These are phyloP conservation scores for Carassius auratus DNA, from an alignment of 2,113 vertebrate genomes.

Conservation along the genomic window DNA sequence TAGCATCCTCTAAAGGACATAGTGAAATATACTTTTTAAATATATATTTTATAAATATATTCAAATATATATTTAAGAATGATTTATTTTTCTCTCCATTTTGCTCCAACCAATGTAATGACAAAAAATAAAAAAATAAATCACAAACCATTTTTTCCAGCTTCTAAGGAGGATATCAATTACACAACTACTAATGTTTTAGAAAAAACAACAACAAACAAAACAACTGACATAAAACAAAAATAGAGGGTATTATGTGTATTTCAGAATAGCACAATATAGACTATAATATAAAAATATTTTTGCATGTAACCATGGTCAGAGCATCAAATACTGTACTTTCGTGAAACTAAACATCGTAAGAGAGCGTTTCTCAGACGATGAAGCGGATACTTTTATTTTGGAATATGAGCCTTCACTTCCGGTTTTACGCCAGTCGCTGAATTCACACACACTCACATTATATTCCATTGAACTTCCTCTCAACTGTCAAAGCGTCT, in stretches of 20 bases:
- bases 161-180: neutral
- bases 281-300: neutral
- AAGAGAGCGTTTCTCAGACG: neutral
- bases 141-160: too few species aligned
- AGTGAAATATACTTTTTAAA: too few species aligned
- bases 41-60: too few species aligned
- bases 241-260: neutral
- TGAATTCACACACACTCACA: neutral
- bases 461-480: neutral
- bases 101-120: too few species aligned
- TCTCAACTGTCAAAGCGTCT: constrained; percentile 23
- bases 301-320: neutral
- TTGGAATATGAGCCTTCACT: neutral
- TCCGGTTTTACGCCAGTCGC: neutral
- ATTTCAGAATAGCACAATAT: neutral
- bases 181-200: neutral
- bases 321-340: neutral
- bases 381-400: constrained; percentile 35
- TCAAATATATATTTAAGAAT: too few species aligned
- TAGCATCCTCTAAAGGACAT: too few species aligned
- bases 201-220: neutral
- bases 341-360: neutral
- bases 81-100: too few species aligned
- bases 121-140: too few species aligned
- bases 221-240: neutral